A percentile compares a stretch with the other conserved stretches of the same genome.
These are phyloP conservation scores for Andrena flavipes DNA, from an alignment of 2,888 invertebrate genomes.

Conservation along the genomic window DNA sequence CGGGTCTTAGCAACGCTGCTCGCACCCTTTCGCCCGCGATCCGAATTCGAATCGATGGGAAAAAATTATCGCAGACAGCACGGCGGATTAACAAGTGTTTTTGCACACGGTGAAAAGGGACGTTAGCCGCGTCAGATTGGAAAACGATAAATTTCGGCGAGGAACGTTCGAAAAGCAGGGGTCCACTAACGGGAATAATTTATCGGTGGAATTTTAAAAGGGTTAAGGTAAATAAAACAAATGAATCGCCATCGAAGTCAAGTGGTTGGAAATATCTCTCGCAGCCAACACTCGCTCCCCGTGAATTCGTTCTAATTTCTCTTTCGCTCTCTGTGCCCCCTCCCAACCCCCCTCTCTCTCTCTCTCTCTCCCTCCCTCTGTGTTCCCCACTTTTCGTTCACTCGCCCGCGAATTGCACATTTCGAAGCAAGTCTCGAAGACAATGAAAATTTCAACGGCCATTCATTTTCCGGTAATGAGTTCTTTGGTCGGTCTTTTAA, in stretches of 20 bases:
- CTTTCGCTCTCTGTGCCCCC: background rate
- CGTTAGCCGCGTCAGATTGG: slow-evolving; percentile 24
- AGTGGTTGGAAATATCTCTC: slow-evolving; percentile 54
- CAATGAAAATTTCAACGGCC: slow-evolving; percentile 61
- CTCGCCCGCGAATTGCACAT: slow-evolving; percentile 41
- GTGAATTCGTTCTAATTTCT: slow-evolving; percentile 46
- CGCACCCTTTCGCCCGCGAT: background rate
- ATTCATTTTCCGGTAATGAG: slow-evolving; percentile 59
- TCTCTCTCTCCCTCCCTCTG: no score
- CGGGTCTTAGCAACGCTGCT: slow-evolving; percentile 3
- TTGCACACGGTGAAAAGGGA: background rate
- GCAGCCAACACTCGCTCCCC: slow-evolving; percentile 14
- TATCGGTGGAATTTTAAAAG: slow-evolving; percentile 52
- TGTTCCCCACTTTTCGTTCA: slow-evolving; percentile 3
- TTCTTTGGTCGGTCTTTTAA: slow-evolving; percentile 59
- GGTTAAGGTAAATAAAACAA: slow-evolving; percentile 53
- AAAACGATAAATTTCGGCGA: slow-evolving; percentile 45
- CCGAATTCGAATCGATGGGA: background rate
- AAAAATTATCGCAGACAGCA: background rate
- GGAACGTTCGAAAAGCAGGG: slow-evolving; percentile 1
- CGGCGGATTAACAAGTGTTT: slow-evolving; percentile 12
- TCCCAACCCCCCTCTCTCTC: background rate
- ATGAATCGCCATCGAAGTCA: slow-evolving; percentile 47
- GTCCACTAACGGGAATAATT: slow-evolving; percentile 37
- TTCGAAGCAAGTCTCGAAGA: slow-evolving; percentile 53